These are phyloP conservation scores for Napeogenes sylphis DNA, from an alignment of 2,888 invertebrate species.

Conservation along the genomic window DNA sequence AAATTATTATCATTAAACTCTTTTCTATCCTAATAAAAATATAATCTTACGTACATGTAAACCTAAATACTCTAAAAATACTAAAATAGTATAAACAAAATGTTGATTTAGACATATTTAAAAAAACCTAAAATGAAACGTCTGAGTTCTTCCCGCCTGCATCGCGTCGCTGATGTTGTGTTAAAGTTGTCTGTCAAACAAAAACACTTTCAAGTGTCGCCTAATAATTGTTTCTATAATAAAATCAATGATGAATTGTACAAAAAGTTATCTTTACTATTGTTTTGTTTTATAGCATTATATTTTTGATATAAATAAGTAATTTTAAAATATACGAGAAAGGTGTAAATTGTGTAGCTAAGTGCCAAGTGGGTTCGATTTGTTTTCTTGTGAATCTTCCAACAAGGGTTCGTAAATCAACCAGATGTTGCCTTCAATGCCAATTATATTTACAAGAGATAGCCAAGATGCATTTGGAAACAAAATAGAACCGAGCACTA, in stretches of 20 bases:
- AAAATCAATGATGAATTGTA: constrained; percentile 49
- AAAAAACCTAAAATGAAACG: constrained; percentile 50
- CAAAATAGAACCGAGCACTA: constrained; percentile 66
- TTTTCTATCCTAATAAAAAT: not conserved
- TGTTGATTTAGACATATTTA: not conserved
- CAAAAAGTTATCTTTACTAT: constrained; percentile 35
- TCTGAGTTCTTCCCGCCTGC: constrained; percentile 40
- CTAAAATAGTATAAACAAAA: not conserved
- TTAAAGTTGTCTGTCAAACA: constrained; percentile 57
- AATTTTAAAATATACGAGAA: constrained; percentile 13
- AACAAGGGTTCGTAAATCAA: constrained; percentile 43
- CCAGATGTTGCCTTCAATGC: constrained; percentile 77
- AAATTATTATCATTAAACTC: not conserved
- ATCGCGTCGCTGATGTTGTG: constrained; percentile 48
- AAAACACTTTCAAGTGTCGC: constrained; percentile 47
- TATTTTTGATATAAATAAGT: constrained; percentile 13
- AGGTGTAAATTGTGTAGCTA: constrained; percentile 16
- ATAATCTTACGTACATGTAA: not conserved
- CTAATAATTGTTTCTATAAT: constrained; percentile 42
- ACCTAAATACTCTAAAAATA: not conserved
- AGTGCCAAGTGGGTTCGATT: constrained; percentile 39
- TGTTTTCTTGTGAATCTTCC: constrained; percentile 41
- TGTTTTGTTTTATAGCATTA: constrained; percentile 34
- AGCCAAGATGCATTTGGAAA: constrained; percentile 74
- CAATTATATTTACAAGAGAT: constrained; percentile 66